A percentile compares a stretch with the other conserved stretches of the same genome.
Conservation (phyloP, 2,113 vertebrate genomes). For the Rostratula benghalensis region DNA sequence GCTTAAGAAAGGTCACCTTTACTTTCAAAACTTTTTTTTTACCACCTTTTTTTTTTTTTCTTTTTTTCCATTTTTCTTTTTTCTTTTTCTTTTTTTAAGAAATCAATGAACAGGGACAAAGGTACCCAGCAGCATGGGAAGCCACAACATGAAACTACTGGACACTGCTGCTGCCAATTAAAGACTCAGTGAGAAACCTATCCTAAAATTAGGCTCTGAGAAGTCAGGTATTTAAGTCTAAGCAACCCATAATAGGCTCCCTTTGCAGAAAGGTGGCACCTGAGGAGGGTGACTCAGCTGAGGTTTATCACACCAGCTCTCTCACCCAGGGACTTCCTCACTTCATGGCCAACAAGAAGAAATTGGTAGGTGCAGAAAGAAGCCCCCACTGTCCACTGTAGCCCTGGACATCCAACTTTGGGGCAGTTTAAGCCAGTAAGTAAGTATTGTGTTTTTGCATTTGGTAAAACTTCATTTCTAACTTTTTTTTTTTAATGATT, state of each 20-base stretch:
- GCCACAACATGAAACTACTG: neutral
- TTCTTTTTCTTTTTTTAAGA: too few species aligned
- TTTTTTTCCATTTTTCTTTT: too few species aligned
- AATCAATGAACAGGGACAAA: neutral
- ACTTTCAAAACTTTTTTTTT: neutral
- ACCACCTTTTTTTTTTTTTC: too few species aligned
- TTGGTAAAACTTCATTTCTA: neutral
- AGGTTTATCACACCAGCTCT: conserved; percentile 14
- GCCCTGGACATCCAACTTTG: neutral
- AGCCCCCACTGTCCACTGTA: neutral
- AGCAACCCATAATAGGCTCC: conserved; percentile 29
- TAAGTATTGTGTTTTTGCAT: neutral
- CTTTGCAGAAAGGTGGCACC: neutral
- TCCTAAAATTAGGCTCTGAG: conserved; percentile 1
- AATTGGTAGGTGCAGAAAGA: neutral
- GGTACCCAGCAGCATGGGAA: neutral
- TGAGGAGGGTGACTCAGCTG: conserved; percentile 40
- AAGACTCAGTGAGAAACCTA: neutral
- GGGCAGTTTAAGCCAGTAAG: neutral
- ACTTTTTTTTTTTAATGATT: neutral
- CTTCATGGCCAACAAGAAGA: neutral
- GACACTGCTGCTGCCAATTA: neutral
- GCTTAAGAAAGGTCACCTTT: neutral
- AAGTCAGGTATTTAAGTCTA: conserved; percentile 9
- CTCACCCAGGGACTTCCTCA: neutral